A percentile compares a stretch with the other conserved stretches of the same genome.
Conservation (phyloP, 2,888 invertebrate species). For the Athripsodes cinereus region DNA sequence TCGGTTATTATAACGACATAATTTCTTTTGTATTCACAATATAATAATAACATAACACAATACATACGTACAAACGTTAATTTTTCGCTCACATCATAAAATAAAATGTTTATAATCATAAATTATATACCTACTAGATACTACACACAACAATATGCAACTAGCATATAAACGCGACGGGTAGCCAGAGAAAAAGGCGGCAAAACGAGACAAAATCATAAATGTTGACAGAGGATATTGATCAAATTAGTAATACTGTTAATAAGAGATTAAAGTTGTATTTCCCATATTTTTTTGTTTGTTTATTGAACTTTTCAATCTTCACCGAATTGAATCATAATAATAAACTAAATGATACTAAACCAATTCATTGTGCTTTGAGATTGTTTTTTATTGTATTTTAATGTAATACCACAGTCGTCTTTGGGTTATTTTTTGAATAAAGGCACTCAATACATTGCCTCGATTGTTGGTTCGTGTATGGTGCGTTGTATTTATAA, state of each 20-base stretch:
- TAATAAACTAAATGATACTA: neutral
- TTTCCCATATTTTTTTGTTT: neutral
- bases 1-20: neutral
- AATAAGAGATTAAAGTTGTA: neutral
- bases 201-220: neutral
- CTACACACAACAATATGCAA: neutral
- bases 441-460: neutral
- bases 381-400: neutral
- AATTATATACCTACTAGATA: too few species aligned
- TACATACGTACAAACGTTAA: neutral
- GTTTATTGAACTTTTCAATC: neutral
- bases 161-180: neutral
- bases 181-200: neutral
- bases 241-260: neutral
- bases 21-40: neutral
- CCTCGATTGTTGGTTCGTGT: slow-evolving; percentile 4
- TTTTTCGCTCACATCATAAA: neutral
- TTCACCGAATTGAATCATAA: neutral
- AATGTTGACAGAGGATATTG: neutral
- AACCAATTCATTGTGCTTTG: neutral
- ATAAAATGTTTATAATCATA: neutral
- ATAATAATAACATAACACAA: too few species aligned
- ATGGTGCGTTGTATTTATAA: too few species aligned
- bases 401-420: neutral
- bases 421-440: neutral